Evolutionary conservation across 2,888 invertebrate genomes (phyloP), one percentile per base, ranked within the genome.

Genomic region (Chalcosyrphus nemorum): DNA sequence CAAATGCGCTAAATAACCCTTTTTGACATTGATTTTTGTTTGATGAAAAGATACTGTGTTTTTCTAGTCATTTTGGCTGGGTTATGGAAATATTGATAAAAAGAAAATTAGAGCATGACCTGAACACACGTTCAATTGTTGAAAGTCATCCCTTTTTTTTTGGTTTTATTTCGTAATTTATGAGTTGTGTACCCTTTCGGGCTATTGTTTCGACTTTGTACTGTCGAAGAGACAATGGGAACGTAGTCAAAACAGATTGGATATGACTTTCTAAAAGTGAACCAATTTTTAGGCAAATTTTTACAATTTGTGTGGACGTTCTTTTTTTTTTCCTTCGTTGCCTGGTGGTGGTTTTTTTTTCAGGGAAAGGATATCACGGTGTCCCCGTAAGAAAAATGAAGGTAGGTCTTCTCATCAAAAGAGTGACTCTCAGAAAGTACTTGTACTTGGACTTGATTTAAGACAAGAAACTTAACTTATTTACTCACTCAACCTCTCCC

Each of bases 1-100:
- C 84, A 84, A 84, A 84, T 84, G 68, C 77, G 50, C 80, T 84
- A 84, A 84, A 74, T 80, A 84, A 84, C 84, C 80, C 84, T 84
- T 84, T 77, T 75, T 72, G 72, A 41, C 68, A 84, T 63, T 4
- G 61, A 59, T 63, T 24, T 19, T n/a, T 11, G 32, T 15, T 32
- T 41, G 19, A 13, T 41, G 50, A 61, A 77, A 68, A 52, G 56
- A 70, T 24, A 57, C 43, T 56, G 11, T 63, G 15, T 41, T 56
- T 65, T 15, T 29, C 7, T 5, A 4, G 2, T 27, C 17, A 2
- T 19, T 19, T 19, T 19, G 38, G n/a, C 4, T 38, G 47, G 74
- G 74, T 80, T 80, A 65, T 70, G 80, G 80, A 80, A 80, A 84
- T 84, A 80, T 80, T 80, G 78, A 84, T 80, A 75, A 84, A 74